phyloP scores from a whole-genome alignment of 2,113 vertebrate species.

The Mastomys natalensis region DNA sequence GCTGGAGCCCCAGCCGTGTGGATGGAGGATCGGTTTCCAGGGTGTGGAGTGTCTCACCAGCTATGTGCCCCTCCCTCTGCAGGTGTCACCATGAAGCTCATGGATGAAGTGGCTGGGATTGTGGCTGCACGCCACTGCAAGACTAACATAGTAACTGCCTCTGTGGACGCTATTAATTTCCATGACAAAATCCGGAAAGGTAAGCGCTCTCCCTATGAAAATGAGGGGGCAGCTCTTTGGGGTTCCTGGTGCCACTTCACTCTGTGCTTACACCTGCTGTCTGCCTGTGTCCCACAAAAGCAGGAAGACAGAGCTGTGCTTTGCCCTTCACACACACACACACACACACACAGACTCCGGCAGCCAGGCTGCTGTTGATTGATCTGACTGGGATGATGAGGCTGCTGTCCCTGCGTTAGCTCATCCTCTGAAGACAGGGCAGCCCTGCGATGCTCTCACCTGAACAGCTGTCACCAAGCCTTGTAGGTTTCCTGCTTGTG shows the following conservation, averaged over 20 bases:
- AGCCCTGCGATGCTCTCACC: fast-evolving
- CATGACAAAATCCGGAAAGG: conserved; percentile 97
- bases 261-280: no score
- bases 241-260: not conserved
- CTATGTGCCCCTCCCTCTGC: conserved; percentile 25
- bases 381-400: fast-evolving
- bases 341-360: fast-evolving
- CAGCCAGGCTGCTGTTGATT: fast-evolving
- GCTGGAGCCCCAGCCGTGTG: not conserved
- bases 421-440: fast-evolving
- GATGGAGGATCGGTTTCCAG: not conserved
- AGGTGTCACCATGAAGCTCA: conserved; percentile 99
- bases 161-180: conserved; percentile 97
- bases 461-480: fast-evolving
- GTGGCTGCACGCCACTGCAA: conserved; percentile 95
- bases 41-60: fast-evolving
- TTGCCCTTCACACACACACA: fast-evolving
- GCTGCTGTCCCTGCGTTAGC: fast-evolving
- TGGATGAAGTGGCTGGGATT: conserved; percentile 97
- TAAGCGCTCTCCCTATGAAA: conserved; percentile 26
- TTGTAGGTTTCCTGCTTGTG: fast-evolving
- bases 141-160: conserved; percentile 97
- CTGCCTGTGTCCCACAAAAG: fast-evolving
- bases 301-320: no score
- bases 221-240: fast-evolving